A percentile compares a stretch with the other conserved stretches of the same genome.
Conservation (phyloP, 2,113 vertebrate species). For the Lepisosteus oculatus region DNA sequence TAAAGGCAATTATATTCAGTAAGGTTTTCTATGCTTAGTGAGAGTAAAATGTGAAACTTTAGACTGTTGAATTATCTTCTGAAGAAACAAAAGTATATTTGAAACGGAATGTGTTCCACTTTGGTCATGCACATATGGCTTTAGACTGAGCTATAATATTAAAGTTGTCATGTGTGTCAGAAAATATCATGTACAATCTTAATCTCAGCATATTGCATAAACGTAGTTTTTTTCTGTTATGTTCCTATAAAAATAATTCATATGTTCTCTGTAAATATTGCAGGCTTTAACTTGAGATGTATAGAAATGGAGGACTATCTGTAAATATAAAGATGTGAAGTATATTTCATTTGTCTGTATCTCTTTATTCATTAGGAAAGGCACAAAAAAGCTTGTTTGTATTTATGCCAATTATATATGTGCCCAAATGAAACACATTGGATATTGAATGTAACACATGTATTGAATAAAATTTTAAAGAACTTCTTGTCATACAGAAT, state of each 20-base stretch:
- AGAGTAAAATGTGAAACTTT: background rate
- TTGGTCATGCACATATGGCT: background rate
- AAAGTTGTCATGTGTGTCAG: slow-evolving; percentile 8
- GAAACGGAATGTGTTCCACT: slow-evolving; percentile 7
- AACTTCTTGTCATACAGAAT: slow-evolving; percentile 74
- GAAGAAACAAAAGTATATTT: slow-evolving; percentile 1
- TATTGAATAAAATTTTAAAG: slow-evolving; percentile 93
- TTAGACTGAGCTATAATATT: slow-evolving; percentile 5
- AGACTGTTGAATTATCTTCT: background rate
- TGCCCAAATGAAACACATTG: slow-evolving; percentile 78
- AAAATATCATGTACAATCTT: slow-evolving; percentile 45
- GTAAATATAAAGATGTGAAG: slow-evolving; percentile 82
- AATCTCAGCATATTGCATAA: slow-evolving; percentile 67
- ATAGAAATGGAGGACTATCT: slow-evolving; percentile 74
- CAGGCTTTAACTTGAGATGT: slow-evolving; percentile 71
- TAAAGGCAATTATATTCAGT: background rate
- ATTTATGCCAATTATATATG: slow-evolving; percentile 76
- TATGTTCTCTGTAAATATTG: slow-evolving; percentile 78
- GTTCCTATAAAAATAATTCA: slow-evolving; percentile 62
- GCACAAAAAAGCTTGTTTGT: slow-evolving; percentile 73
- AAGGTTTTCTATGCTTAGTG: background rate
- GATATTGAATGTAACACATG: slow-evolving; percentile 90
- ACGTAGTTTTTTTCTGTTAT: slow-evolving; percentile 44
- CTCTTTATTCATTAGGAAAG: slow-evolving; percentile 67
- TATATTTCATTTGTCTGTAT: slow-evolving; percentile 68